These are phyloP conservation scores for Ageneiosus marmoratus DNA, from an alignment of 2,113 vertebrate species.

Conservation along the genomic window DNA sequence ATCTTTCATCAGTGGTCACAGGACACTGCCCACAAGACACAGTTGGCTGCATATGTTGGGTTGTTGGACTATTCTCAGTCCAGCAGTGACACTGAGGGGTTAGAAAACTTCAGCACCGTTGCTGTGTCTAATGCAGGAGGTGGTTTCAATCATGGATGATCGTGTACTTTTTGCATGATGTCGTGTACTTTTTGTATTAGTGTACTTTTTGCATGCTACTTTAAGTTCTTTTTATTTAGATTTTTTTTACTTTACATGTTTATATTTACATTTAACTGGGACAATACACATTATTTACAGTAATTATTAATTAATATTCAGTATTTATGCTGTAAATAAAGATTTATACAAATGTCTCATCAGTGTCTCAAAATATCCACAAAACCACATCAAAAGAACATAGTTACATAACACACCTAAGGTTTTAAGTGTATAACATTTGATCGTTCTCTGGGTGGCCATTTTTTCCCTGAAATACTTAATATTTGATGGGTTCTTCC, in stretches of 20 bases:
- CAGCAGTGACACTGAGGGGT: no score
- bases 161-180: no score
- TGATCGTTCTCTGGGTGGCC: not conserved
- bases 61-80: no score
- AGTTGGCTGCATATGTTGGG: no score
- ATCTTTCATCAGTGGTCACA: no score
- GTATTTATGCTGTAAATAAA: not conserved
- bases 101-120: no score
- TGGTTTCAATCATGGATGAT: no score
- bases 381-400: not conserved
- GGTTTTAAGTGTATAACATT: not conserved
- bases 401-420: not conserved
- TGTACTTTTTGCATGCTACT: not conserved
- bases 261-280: not conserved
- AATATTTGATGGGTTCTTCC: not conserved
- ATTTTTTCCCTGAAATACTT: not conserved
- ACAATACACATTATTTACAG: not conserved
- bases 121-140: no score
- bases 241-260: not conserved
- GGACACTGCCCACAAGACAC: no score
- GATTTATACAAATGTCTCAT: no score
- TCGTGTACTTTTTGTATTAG: no score
- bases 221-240: not conserved
- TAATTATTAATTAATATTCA: not conserved
- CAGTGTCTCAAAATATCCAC: not conserved